Conservation (phyloP, 2,797 vertebrate genomes). For the Telmatherina bonti region DNA sequence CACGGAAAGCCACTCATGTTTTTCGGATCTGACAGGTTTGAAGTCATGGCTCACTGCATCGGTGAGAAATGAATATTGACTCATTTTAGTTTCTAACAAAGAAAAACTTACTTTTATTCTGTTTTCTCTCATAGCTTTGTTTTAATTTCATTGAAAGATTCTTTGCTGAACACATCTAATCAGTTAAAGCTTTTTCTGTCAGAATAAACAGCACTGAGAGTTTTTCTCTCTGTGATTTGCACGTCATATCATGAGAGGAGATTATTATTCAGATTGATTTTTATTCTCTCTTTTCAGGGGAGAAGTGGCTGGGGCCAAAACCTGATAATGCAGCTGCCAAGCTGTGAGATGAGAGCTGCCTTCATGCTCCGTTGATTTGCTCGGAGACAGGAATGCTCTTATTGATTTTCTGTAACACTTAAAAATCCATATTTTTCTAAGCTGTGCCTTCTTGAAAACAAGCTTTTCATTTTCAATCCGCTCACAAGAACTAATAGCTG, state of each 20-base stretch:
- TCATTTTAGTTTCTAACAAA: neutral
- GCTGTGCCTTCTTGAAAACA: constrained; percentile 14
- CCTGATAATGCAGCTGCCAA: constrained; percentile 72
- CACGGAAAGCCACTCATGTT: constrained; percentile 83
- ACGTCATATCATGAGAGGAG: neutral
- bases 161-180: no score
- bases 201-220: neutral
- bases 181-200: no score
- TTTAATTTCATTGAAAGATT: no score
- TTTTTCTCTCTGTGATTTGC: neutral
- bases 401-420: neutral
- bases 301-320: constrained; percentile 92
- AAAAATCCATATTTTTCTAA: neutral
- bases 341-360: constrained; percentile 58
- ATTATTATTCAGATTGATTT: neutral
- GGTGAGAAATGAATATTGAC: constrained; percentile 81
- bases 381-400: neutral
- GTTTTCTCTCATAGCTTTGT: no score
- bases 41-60: constrained; percentile 88
- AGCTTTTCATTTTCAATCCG: neutral
- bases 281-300: constrained; percentile 82
- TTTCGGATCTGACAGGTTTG: constrained; percentile 94
- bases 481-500: neutral
- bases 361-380: neutral
- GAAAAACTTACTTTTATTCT: neutral